Base-by-base conservation (phyloP, 2,888 invertebrate genomes). In the Spodoptera exigua region DNA sequence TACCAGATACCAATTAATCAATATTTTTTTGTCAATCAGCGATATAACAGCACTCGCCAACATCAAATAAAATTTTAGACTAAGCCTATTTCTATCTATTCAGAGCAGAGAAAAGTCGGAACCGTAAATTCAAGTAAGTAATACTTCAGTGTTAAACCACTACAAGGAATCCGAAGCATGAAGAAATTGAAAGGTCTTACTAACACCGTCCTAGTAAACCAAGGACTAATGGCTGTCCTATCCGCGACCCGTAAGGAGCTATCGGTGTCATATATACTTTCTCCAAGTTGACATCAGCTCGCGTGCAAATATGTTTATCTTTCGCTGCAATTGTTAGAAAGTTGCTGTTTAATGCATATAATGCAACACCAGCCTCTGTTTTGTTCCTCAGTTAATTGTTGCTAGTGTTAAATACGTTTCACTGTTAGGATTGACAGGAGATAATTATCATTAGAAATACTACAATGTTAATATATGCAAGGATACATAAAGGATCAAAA, bases 291-390 rank as follows among this genome's bases (percentile, higher is more conserved):
- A 71, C 80, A 79, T 74, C 74, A 66, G 53, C 64, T 81, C 69
- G 80, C 79, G 78, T 78, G 81, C 79, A 78, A 81, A 83, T 82
- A 85, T 81, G 77, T 71, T 75, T 77, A 78, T 79, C 77, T 76
- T 73, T 60, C 59, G 52, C 51, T 63, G 69, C 73, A 67, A 77
- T 79, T 77, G 61, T 68, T 77, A 81, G 82, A 81, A 82, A 82
- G 82, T 74, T 18, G 37, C 45, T 55, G 57, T 45, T 41, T 61
- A 60, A 64, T 63, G 68, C 59, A 68, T 63, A 63, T 41, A 68
- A 60, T 60, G 64, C 56, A 48, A 43, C 49, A 53, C 37, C 54
- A 68, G 43, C 59, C 18, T 59, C 51, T 61, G 57, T 55, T 57
- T 57, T 55, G 66, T 66, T 39, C 47, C 57, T 49, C 18, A 35